Evolutionary conservation across 2,113 vertebrate species (phyloP).

Genomic region (Gavia stellata): DNA sequence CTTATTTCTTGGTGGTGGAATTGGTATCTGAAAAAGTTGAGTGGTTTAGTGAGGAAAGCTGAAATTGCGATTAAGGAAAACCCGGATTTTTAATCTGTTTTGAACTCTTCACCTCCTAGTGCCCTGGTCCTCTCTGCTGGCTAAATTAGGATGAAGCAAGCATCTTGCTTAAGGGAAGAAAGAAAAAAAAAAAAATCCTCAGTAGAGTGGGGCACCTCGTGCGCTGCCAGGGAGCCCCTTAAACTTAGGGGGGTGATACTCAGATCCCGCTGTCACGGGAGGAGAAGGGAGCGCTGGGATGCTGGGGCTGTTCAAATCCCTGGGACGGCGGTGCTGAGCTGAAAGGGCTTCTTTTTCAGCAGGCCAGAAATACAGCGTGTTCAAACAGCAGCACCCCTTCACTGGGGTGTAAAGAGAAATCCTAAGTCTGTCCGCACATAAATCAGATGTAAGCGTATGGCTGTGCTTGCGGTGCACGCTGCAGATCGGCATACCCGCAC

Average conservation of each 20-base stretch:
- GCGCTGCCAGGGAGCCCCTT: not conserved
- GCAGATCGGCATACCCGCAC: fast-evolving
- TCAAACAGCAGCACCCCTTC: not conserved
- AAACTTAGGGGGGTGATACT: not conserved
- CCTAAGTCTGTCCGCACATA: fast-evolving
- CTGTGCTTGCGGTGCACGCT: fast-evolving
- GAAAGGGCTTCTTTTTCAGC: not conserved
- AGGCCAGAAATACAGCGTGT: fast-evolving
- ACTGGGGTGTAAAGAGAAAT: not conserved
- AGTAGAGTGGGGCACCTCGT: not conserved
- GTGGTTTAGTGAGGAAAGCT: not conserved
- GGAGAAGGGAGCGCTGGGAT: not conserved
- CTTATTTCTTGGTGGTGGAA: not conserved
- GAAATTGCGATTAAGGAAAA: constrained; percentile 2
- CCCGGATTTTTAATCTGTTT: not conserved
- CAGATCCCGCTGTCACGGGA: not conserved
- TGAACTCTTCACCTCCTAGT: not conserved
- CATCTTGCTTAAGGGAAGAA: not conserved
- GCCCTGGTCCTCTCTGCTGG: not conserved
- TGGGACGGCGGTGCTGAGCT: fast-evolving
- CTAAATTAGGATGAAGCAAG: not conserved
- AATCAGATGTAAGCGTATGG: fast-evolving
- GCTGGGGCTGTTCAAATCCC: not conserved
- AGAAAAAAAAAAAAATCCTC: not conserved
- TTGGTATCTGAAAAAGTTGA: not conserved